Evolutionary conservation across 2,797 vertebrate species (phyloP).

Genomic region (Gadopsis marmoratus): DNA sequence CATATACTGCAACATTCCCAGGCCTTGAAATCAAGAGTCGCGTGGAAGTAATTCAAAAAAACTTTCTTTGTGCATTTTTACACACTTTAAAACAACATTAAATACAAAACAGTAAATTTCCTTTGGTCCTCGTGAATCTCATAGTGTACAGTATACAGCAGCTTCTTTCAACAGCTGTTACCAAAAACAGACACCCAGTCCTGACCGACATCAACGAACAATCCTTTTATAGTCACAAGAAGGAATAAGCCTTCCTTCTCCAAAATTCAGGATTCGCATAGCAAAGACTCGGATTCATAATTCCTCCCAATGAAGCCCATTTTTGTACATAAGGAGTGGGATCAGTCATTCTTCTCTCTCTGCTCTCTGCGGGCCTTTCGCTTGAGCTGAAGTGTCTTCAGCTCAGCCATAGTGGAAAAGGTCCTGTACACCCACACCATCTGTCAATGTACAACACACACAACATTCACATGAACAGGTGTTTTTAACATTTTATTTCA

Average conservation of each 20-base stretch:
- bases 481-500: neutral
- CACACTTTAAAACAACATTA: constrained; percentile 44
- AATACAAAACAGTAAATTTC: constrained; percentile 45
- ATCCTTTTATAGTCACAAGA: constrained; percentile 51
- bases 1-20: neutral
- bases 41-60: constrained; percentile 6
- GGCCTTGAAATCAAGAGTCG: constrained; percentile 10
- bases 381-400: constrained; percentile 90
- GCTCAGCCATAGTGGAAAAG: constrained; percentile 91
- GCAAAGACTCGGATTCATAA: constrained; percentile 17
- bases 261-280: constrained; percentile 60
- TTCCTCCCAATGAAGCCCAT: constrained; percentile 39
- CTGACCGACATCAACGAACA: constrained; percentile 5
- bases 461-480: neutral
- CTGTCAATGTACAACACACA: constrained; percentile 76
- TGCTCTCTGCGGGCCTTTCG: constrained; percentile 83
- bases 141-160: constrained; percentile 6
- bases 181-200: constrained; percentile 24
- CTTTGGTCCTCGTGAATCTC: constrained; percentile 53
- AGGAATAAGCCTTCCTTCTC: constrained; percentile 32
- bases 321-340: constrained; percentile 28
- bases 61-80: constrained; percentile 18
- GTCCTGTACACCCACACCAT: constrained; percentile 92
- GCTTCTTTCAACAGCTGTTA: constrained; percentile 6
- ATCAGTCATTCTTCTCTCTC: constrained; percentile 82